Evolutionary conservation across 1,140 invertebrate genomes (phyloP).

Genomic region (Orius insidiosus): DNA sequence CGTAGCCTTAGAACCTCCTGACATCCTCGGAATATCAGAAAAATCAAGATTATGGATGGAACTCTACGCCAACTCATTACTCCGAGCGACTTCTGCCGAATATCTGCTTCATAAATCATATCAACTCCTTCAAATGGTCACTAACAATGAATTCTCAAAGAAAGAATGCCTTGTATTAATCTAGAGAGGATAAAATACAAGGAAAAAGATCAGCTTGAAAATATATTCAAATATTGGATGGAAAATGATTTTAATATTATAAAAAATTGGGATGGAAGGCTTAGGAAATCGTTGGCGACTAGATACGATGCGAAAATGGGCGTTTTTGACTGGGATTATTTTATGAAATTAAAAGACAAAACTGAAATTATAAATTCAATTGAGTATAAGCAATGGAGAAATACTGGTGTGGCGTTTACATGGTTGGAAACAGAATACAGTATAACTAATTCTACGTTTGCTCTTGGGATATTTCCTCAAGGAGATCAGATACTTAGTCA

Average conservation of each 20-base stretch:
- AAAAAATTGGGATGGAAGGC: slow-evolving; percentile 52
- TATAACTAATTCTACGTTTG: slow-evolving; percentile 56
- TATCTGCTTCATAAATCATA: slow-evolving; percentile 48
- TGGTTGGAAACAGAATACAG: slow-evolving; percentile 64
- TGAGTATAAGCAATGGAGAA: slow-evolving; percentile 67
- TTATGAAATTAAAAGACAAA: slow-evolving; percentile 54
- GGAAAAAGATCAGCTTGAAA: slow-evolving; percentile 65
- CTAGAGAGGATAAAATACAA: slow-evolving; percentile 51
- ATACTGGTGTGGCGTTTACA: slow-evolving; percentile 62
- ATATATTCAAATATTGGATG: slow-evolving; percentile 61
- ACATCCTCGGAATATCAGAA: slow-evolving; percentile 44
- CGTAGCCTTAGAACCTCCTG: slow-evolving; percentile 43
- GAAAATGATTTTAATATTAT: slow-evolving; percentile 45
- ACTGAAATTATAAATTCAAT: slow-evolving; percentile 39
- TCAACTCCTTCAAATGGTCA: slow-evolving; percentile 44
- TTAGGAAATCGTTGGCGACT: slow-evolving; percentile 41
- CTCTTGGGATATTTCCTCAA: slow-evolving; percentile 28
- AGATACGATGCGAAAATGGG: slow-evolving; percentile 61
- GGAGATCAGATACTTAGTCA: slow-evolving; percentile 29
- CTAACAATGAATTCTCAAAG: slow-evolving; percentile 41
- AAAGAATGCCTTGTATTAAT: slow-evolving; percentile 41
- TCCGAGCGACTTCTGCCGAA: slow-evolving; percentile 55
- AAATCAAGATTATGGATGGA: slow-evolving; percentile 60
- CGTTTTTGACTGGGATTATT: slow-evolving; percentile 79
- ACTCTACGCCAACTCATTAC: slow-evolving; percentile 57